Evolutionary conservation across 1,140 invertebrate genomes (phyloP).

Genomic region (Hylaeus volcanicus): DNA sequence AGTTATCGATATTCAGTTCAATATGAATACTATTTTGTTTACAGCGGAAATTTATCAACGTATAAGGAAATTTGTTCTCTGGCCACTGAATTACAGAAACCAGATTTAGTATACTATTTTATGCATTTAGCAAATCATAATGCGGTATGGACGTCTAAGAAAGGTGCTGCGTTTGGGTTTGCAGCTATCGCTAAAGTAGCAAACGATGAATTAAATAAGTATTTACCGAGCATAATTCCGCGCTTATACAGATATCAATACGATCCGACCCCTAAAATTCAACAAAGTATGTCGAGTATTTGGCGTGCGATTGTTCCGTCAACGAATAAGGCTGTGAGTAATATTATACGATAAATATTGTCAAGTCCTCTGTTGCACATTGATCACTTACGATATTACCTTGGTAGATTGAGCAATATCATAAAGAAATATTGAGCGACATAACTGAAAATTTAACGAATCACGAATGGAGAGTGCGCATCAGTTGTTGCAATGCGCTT

Average conservation of each 20-base stretch:
- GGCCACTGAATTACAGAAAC: constrained; percentile 95
- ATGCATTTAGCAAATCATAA: constrained; percentile 97
- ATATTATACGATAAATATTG: constrained; percentile 3
- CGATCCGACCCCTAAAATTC: constrained; percentile 94
- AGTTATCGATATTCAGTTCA: not conserved
- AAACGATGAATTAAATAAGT: constrained; percentile 89
- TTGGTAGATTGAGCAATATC: constrained; percentile 90
- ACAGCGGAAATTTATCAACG: constrained; percentile 91
- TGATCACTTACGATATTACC: constrained; percentile 55
- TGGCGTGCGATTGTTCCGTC: constrained; percentile 94
- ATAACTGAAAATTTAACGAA: constrained; percentile 90
- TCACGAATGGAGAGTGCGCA: constrained; percentile 92
- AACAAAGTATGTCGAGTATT: constrained; percentile 94
- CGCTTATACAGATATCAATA: constrained; percentile 94
- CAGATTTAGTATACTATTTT: constrained; percentile 96
- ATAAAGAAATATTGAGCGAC: constrained; percentile 92
- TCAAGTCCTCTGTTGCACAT: not conserved
- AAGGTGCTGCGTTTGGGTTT: constrained; percentile 95
- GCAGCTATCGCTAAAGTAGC: constrained; percentile 90
- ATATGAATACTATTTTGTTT: constrained; percentile 54
- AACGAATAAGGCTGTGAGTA: constrained; percentile 89
- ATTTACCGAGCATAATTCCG: constrained; percentile 92
- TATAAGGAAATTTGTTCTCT: constrained; percentile 97
- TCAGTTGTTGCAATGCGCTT: constrained; percentile 93
- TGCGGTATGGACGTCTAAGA: constrained; percentile 95